Percentiles rank a stretch among this genome's conserved stretches.
These are phyloP conservation scores for Chloroceryle inda DNA, from an alignment of 2,797 vertebrate species.

Conservation along the genomic window DNA sequence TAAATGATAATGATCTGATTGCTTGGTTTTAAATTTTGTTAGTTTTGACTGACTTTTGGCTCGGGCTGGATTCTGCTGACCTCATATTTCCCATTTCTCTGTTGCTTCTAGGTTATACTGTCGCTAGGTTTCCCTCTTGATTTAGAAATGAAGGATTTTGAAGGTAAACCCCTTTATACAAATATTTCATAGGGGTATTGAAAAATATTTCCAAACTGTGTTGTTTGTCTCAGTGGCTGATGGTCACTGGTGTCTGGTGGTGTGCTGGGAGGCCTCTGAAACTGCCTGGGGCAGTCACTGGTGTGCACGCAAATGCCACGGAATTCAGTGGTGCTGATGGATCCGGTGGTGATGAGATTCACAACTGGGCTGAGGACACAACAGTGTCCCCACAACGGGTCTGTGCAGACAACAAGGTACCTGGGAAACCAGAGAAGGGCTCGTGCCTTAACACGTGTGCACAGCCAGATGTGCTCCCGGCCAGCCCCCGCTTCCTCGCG, in stretches of 20 bases:
- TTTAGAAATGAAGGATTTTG: slow-evolving; percentile 73
- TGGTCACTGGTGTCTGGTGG: fast-evolving
- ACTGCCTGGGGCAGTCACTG: neutral
- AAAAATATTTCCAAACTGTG: no score
- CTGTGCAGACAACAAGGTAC: neutral
- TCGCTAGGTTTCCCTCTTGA: slow-evolving; percentile 53
- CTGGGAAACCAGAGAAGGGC: neutral
- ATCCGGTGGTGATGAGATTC: neutral
- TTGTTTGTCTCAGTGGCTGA: neutral
- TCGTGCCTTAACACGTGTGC: neutral
- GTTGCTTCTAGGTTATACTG: slow-evolving; percentile 55
- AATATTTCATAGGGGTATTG: neutral
- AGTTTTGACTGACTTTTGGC: neutral
- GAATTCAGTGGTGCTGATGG: neutral
- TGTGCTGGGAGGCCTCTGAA: neutral
- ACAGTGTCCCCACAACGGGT: neutral
- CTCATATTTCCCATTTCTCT: neutral
- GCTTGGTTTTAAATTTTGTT: neutral
- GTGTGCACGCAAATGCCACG: neutral
- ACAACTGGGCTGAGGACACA: fast-evolving
- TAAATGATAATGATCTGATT: neutral
- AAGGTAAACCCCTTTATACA: slow-evolving; percentile 54
- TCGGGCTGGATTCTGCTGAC: neutral
- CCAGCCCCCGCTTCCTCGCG: neutral
- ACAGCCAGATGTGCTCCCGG: fast-evolving